Conservation (phyloP, 2,113 vertebrate species). For the Brachyhypopomus occidentalis region DNA sequence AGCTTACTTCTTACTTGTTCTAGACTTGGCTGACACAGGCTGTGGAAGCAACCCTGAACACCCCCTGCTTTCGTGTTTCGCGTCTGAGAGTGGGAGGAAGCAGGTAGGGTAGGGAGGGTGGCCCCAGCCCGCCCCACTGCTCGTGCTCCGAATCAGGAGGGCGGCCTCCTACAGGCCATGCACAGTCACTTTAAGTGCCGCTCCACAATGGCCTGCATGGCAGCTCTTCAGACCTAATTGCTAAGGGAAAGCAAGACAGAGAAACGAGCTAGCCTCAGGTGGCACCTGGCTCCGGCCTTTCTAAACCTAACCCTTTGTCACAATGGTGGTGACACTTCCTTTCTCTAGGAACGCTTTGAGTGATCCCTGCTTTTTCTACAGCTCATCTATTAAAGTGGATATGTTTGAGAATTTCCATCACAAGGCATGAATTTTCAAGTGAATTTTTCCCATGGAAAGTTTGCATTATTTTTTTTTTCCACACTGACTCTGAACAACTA, state of each 20-base stretch:
- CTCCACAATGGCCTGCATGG: slow-evolving; percentile 14
- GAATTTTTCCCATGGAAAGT: background rate
- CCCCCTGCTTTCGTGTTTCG: too few species aligned
- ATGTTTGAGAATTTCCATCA: background rate
- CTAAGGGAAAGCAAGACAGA: background rate
- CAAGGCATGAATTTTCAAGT: background rate
- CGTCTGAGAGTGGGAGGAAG: background rate
- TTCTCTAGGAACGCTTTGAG: background rate
- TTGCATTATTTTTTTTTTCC: background rate
- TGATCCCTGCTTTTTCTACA: background rate
- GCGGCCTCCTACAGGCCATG: background rate
- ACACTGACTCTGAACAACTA: too few species aligned
- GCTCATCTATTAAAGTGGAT: slow-evolving; percentile 10
- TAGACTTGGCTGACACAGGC: too few species aligned
- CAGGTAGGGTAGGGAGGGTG: background rate
- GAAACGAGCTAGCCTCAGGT: background rate
- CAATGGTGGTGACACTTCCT: slow-evolving; percentile 4
- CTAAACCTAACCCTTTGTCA: background rate
- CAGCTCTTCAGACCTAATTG: slow-evolving; percentile 34
- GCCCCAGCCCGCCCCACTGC: background rate
- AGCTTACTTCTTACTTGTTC: too few species aligned
- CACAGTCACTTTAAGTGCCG: slow-evolving; percentile 26
- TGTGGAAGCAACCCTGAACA: too few species aligned
- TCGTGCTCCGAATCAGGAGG: background rate
- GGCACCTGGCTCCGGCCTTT: background rate